Evolutionary conservation across 2,797 vertebrate species (phyloP).

Genomic region (Micromesistius poutassou): DNA sequence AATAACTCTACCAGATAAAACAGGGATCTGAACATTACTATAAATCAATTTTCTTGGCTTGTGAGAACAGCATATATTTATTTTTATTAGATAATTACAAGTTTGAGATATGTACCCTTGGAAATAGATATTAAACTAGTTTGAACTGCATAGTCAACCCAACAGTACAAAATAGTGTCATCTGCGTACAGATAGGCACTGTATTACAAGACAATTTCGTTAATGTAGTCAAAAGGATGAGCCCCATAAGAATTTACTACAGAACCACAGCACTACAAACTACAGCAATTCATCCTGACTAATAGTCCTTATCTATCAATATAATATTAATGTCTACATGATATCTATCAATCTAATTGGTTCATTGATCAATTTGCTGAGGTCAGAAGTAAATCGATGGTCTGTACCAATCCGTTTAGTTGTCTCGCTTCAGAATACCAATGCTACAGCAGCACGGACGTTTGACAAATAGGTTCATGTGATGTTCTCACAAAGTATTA

Average conservation of each 20-base stretch:
- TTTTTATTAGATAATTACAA: background rate
- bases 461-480: too few species aligned
- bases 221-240: background rate
- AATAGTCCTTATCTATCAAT: too few species aligned
- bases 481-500: too few species aligned
- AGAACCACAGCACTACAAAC: too few species aligned
- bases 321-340: too few species aligned
- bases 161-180: background rate
- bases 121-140: background rate
- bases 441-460: too few species aligned
- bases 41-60: background rate
- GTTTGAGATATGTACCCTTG: background rate
- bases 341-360: too few species aligned
- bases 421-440: too few species aligned
- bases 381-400: too few species aligned
- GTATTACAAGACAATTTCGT: background rate
- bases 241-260: background rate
- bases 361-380: too few species aligned
- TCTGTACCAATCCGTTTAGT: too few species aligned
- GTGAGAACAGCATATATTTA: background rate
- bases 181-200: background rate
- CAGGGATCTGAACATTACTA: background rate
- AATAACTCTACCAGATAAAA: background rate
- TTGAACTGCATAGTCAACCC: background rate
- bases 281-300: too few species aligned